Conservation (phyloP, 1,140 invertebrate species). For the Zaprionus nigranus region DNA sequence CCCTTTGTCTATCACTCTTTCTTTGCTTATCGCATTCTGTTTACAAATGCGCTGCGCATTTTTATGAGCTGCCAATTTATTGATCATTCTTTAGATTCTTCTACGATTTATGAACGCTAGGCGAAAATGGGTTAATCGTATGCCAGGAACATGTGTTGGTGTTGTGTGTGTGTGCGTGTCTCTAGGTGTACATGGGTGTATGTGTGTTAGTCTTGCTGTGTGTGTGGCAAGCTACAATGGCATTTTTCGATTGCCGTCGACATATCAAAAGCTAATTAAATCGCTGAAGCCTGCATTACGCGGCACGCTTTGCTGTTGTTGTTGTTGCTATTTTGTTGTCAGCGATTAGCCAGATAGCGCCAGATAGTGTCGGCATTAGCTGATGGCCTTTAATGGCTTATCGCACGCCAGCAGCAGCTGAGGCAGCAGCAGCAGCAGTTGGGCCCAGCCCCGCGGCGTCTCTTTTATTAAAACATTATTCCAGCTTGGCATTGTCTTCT, state of each 20-base stretch:
- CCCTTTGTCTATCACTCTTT: slow-evolving; percentile 24
- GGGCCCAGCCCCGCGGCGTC: slow-evolving; percentile 33
- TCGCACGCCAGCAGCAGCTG: slow-evolving; percentile 24
- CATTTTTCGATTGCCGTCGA: slow-evolving; percentile 17
- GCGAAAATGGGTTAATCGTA: slow-evolving; percentile 72
- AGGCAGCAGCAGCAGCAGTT: slow-evolving; percentile 17
- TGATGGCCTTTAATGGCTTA: slow-evolving; percentile 66
- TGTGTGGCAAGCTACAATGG: slow-evolving; percentile 19
- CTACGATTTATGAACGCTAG: slow-evolving; percentile 48
- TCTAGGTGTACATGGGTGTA: slow-evolving; percentile 1
- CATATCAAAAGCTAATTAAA: slow-evolving; percentile 63
- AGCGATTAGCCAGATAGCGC: slow-evolving; percentile 57
- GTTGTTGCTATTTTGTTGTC: slow-evolving; percentile 29
- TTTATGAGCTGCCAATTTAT: slow-evolving; percentile 45
- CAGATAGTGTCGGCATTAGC: slow-evolving; percentile 30
- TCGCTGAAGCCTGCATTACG: slow-evolving; percentile 44
- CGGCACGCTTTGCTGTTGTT: slow-evolving; percentile 59
- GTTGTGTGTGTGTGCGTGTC: slow-evolving; percentile 5
- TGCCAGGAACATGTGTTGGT: slow-evolving; percentile 44
- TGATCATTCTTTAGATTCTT: slow-evolving; percentile 32
- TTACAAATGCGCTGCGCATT: slow-evolving; percentile 51
- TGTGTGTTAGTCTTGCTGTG: neutral
- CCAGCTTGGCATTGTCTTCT: slow-evolving; percentile 56
- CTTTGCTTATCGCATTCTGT: slow-evolving; percentile 4
- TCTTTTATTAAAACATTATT: slow-evolving; percentile 77